Evolutionary conservation across 2,113 vertebrate genomes (phyloP).

Genomic region (Ammodramus savannarum): DNA sequence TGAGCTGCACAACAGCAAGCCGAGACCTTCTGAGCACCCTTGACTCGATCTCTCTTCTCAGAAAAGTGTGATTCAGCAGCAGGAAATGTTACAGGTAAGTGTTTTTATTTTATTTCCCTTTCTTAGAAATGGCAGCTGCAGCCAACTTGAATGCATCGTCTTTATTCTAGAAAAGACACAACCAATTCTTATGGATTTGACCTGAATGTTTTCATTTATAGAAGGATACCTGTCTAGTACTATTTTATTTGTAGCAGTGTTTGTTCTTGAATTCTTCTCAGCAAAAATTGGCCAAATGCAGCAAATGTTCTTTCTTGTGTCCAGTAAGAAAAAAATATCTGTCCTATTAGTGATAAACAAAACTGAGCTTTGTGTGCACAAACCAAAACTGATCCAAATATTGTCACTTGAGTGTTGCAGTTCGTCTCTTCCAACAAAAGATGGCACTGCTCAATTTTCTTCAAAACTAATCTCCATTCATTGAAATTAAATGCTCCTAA

Average conservation of each 20-base stretch:
- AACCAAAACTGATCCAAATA: background rate
- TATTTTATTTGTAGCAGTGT: background rate
- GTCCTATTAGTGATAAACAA: background rate
- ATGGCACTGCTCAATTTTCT: constrained; percentile 58
- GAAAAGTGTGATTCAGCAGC: background rate
- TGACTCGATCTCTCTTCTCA: background rate
- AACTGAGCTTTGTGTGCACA: background rate
- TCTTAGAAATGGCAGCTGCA: background rate
- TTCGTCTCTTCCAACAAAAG: constrained; percentile 38
- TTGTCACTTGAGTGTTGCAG: background rate
- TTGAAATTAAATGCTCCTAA: background rate
- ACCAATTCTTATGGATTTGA: background rate
- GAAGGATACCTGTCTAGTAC: background rate
- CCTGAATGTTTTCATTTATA: background rate
- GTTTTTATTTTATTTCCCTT: background rate
- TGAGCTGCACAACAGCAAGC: background rate
- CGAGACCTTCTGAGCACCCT: background rate
- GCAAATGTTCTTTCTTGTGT: background rate
- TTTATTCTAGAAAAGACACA: background rate
- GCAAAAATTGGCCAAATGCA: background rate
- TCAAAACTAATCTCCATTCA: background rate
- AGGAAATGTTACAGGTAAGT: background rate
- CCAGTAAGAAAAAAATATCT: background rate
- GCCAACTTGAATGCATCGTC: background rate
- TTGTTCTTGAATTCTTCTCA: background rate